Evolutionary conservation across 1,140 invertebrate species (phyloP).

Genomic region (Forficula auricularia): DNA sequence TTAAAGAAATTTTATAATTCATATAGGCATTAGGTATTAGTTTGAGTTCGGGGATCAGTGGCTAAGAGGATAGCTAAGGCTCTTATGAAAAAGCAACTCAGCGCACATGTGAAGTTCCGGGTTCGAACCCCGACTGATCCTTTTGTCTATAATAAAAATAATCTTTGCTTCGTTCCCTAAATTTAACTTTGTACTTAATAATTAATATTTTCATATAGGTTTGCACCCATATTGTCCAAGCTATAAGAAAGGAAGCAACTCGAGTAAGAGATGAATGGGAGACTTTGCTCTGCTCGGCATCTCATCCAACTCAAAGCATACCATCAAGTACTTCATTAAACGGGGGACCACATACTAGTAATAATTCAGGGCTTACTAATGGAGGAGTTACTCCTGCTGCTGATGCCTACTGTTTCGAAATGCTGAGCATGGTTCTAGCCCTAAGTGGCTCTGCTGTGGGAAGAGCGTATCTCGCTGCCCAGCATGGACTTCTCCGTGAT

Average conservation of each 20-base stretch:
- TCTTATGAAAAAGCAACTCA: too few species aligned
- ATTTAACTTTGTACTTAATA: conserved; percentile 8
- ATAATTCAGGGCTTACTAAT: not conserved
- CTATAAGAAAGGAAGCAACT: conserved; percentile 72
- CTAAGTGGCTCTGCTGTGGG: conserved; percentile 85
- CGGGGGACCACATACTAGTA: conserved; percentile 11
- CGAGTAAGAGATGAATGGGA: conserved; percentile 83
- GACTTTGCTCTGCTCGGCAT: conserved; percentile 18
- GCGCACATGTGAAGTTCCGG: too few species aligned
- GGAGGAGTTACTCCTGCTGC: conserved; percentile 25
- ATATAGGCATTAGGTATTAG: too few species aligned
- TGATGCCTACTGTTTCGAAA: conserved; percentile 94
- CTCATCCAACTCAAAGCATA: not conserved
- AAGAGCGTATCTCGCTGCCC: conserved; percentile 73
- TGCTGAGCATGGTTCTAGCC: conserved; percentile 85
- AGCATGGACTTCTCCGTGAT: conserved; percentile 66
- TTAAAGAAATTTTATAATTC: too few species aligned
- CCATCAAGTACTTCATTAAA: conserved; percentile 6
- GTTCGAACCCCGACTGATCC: too few species aligned
- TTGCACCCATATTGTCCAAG: conserved; percentile 82
- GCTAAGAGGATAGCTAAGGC: too few species aligned
- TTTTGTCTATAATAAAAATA: too few species aligned
- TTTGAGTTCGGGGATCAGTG: too few species aligned
- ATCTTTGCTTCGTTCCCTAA: not conserved
- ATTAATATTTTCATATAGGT: conserved; percentile 32